These are phyloP conservation scores for Triplophysa tibetana DNA, from an alignment of 2,113 vertebrate species.

Conservation along the genomic window DNA sequence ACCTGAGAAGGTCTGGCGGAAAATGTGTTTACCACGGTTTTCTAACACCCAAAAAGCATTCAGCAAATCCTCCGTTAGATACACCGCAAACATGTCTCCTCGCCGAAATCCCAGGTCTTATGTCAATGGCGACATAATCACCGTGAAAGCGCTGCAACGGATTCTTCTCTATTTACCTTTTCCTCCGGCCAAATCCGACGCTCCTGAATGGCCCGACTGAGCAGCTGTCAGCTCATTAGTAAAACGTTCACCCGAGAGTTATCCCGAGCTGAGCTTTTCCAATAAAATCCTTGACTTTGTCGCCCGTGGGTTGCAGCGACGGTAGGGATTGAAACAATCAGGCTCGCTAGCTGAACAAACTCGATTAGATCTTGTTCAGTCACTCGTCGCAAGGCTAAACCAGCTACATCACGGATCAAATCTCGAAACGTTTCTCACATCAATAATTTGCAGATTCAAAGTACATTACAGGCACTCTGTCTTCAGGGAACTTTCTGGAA, in stretches of 20 bases:
- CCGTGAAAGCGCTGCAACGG: constrained; percentile 1
- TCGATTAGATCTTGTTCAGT: constrained; percentile 15
- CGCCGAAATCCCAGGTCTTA: constrained; percentile 14
- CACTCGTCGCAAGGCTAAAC: background rate
- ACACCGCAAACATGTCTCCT: constrained; percentile 5
- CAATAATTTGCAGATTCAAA: constrained; percentile 4
- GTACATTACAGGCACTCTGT: background rate
- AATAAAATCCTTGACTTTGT: background rate
- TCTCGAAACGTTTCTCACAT: constrained; percentile 5
- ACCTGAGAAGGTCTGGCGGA: constrained; percentile 13
- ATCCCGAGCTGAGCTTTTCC: background rate
- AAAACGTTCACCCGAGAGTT: constrained; percentile 31
- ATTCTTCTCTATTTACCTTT: constrained; percentile 28
- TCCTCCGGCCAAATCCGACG: background rate
- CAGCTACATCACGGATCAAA: constrained; percentile 18
- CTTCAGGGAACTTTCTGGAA: background rate
- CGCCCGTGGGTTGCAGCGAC: background rate
- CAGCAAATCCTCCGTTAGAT: background rate
- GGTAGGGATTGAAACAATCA: background rate
- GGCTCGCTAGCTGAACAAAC: constrained; percentile 18
- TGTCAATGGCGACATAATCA: constrained; percentile 27
- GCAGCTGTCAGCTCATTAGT: constrained; percentile 29
- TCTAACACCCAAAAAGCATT: background rate
- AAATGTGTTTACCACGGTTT: constrained; percentile 34
- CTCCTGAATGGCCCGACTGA: constrained; percentile 18